Percentiles rank a stretch among this genome's conserved stretches.
phyloP scores from a whole-genome alignment of 1,140 invertebrate genomes.

The Pentalonia nigronervosa region DNA sequence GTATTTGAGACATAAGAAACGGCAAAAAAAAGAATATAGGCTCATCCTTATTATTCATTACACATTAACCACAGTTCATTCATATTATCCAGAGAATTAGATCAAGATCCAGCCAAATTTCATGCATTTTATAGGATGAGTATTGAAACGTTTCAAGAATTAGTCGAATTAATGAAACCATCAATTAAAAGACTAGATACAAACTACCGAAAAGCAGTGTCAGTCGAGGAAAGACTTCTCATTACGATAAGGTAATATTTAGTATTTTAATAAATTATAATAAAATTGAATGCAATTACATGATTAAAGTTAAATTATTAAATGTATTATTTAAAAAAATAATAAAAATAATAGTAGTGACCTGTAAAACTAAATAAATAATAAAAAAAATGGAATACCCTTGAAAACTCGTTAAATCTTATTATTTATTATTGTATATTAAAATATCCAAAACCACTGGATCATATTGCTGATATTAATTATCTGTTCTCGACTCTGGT shows the following conservation, averaged over 20 bases:
- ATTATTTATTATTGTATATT: not conserved
- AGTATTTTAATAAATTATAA: no score
- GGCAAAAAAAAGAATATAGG: conserved; percentile 1
- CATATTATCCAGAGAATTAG: conserved; percentile 11
- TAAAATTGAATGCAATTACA: not conserved
- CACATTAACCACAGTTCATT: conserved; percentile 24
- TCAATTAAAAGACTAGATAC: conserved; percentile 7
- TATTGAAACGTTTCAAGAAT: conserved; percentile 16
- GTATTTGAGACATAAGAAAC: conserved; percentile 20
- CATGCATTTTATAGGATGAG: conserved; percentile 11
- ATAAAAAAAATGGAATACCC: not conserved
- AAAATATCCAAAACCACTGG: not conserved
- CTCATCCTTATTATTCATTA: conserved; percentile 8
- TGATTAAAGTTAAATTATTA: not conserved
- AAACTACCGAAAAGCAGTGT: conserved; percentile 3
- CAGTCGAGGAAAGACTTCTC: conserved; percentile 2
- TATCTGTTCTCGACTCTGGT: not conserved
- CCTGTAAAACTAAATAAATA: not conserved
- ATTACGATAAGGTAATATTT: conserved; percentile 37
- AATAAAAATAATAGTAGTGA: not conserved
- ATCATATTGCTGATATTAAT: conserved; percentile 16
- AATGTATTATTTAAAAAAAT: not conserved
- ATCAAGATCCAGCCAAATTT: conserved; percentile 17
- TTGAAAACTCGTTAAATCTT: not conserved
- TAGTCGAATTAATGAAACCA: conserved; percentile 10